These are phyloP conservation scores for Myiozetetes cayanensis DNA, from an alignment of 2,113 vertebrate species.

Conservation along the genomic window DNA sequence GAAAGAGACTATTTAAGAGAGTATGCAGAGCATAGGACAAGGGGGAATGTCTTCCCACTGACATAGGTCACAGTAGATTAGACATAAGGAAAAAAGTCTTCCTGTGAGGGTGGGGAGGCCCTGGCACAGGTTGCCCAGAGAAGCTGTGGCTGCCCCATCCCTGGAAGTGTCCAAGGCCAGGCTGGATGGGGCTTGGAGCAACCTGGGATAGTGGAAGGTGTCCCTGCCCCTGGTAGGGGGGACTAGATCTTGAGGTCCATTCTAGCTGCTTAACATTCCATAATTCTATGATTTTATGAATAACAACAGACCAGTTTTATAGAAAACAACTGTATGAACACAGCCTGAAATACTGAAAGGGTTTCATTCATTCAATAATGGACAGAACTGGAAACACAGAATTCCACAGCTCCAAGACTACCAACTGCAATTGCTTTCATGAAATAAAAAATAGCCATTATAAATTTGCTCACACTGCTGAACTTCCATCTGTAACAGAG, in stretches of 20 bases:
- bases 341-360: background rate
- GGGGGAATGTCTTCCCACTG: background rate
- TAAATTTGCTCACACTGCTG: background rate
- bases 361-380: background rate
- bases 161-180: rapidly evolving
- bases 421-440: background rate
- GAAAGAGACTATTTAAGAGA: too few relatives aligned
- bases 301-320: background rate
- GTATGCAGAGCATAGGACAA: background rate
- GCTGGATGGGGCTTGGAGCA: background rate
- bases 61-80: background rate
- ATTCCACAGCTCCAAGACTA: background rate
- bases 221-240: background rate
- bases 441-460: background rate
- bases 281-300: background rate
- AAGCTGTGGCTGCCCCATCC: background rate
- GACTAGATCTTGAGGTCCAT: background rate
- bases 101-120: too few relatives aligned
- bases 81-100: background rate
- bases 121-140: background rate
- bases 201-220: background rate
- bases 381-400: background rate
- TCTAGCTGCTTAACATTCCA: background rate
- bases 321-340: background rate
- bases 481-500: background rate